Percentiles rank a stretch among this genome's conserved stretches.
phyloP scores from a whole-genome alignment of 2,888 invertebrate genomes.

The Eupithecia subfuscata region DNA sequence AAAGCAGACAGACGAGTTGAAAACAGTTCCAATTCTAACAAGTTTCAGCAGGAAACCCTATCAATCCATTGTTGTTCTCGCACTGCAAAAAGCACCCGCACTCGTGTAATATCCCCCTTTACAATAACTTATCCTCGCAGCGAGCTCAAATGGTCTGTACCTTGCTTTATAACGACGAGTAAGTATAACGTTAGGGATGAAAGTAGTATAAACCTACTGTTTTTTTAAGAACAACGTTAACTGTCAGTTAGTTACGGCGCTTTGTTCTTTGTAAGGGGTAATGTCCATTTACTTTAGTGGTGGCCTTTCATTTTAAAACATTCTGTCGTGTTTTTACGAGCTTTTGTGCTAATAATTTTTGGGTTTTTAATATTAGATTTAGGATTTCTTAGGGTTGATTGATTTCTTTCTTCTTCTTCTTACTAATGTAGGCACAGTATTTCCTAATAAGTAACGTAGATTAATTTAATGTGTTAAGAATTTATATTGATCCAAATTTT shows the following conservation, averaged over 20 bases:
- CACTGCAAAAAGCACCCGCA: slow-evolving; percentile 15
- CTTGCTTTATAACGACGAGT: slow-evolving; percentile 65
- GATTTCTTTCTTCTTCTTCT: no score
- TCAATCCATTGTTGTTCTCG: not conserved
- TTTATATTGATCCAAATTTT: no score
- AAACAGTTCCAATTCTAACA: not conserved
- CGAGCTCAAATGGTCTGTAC: slow-evolving; percentile 65
- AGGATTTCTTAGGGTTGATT: not conserved
- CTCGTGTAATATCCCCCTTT: slow-evolving; percentile 51
- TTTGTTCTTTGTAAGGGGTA: slow-evolving; percentile 37
- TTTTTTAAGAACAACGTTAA: slow-evolving; percentile 57
- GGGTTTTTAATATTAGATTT: not conserved
- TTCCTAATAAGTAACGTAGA: no score
- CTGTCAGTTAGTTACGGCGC: slow-evolving; percentile 49
- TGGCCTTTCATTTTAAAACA: slow-evolving; percentile 30
- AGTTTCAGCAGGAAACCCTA: not conserved
- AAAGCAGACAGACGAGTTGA: not conserved
- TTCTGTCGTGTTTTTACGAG: slow-evolving; percentile 23
- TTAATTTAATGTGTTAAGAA: no score
- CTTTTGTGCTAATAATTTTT: slow-evolving; percentile 1
- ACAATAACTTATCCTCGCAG: slow-evolving; percentile 63
- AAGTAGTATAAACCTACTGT: slow-evolving; percentile 49
- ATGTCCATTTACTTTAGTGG: slow-evolving; percentile 37
- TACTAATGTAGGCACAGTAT: no score
- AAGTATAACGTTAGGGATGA: slow-evolving; percentile 54